Conservation (phyloP, 2,888 invertebrate genomes). For the Pyrrhosoma nymphula region DNA sequence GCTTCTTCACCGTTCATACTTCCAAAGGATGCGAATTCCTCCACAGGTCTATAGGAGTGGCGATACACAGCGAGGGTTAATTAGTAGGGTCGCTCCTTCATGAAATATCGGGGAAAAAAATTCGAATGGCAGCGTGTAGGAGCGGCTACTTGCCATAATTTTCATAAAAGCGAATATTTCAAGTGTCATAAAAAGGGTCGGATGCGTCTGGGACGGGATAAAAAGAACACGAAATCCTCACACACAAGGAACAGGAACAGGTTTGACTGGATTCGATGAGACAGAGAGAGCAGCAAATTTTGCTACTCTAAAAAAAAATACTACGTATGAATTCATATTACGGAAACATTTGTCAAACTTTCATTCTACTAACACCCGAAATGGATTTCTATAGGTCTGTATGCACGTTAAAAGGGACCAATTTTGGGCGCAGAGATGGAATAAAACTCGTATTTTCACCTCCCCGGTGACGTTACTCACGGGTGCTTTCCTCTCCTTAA, state of each 20-base stretch:
- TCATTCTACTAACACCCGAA: background rate
- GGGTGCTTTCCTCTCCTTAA: too few species aligned
- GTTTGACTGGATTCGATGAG: background rate
- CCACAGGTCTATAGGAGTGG: background rate
- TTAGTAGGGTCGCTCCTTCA: background rate
- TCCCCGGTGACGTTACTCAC: too few species aligned
- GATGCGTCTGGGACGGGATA: background rate
- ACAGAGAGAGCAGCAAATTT: background rate
- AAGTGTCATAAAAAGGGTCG: background rate
- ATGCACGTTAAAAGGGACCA: background rate
- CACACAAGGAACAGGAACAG: background rate
- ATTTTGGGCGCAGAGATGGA: background rate
- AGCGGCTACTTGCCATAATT: background rate
- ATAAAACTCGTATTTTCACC: background rate
- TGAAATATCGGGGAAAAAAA: background rate
- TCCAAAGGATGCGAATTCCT: background rate
- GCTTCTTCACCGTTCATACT: background rate
- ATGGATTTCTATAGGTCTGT: background rate
- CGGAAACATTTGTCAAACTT: background rate
- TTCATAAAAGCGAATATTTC: constrained; percentile 19
- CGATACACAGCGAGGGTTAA: background rate
- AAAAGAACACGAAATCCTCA: background rate
- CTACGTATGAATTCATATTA: background rate
- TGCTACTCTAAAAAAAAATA: background rate
- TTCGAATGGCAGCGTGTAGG: background rate